These are phyloP conservation scores for Chaenogobius annularis DNA, from an alignment of 2,113 vertebrate genomes.

Conservation along the genomic window DNA sequence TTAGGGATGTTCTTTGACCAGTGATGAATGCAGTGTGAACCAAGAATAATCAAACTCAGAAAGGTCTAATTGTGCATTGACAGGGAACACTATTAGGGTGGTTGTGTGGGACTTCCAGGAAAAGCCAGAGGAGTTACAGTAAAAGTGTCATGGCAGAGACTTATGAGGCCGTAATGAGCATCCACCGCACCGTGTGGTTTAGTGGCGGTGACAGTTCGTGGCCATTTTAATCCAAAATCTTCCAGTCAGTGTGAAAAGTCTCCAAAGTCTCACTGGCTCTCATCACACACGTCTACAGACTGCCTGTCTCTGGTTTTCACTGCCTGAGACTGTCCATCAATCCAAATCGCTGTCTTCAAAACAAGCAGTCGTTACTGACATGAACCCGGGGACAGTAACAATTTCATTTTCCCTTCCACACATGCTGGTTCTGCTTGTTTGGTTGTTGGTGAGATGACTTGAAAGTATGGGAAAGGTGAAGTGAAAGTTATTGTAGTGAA, in stretches of 20 bases:
- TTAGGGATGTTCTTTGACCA: constrained; percentile 1
- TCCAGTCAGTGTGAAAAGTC: constrained; percentile 41
- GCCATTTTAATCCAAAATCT: constrained; percentile 42
- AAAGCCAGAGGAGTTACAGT: constrained; percentile 40
- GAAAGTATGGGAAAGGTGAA: neutral
- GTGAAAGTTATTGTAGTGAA: neutral
- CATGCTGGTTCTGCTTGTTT: neutral
- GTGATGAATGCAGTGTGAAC: constrained; percentile 7
- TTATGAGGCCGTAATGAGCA: constrained; percentile 43
- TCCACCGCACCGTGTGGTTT: constrained; percentile 43
- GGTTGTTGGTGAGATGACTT: neutral
- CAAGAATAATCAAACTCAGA: constrained; percentile 23
- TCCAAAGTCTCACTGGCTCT: constrained; percentile 28
- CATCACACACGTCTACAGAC: constrained; percentile 23
- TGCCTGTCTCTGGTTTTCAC: constrained; percentile 14
- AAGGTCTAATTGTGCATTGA: constrained; percentile 27
- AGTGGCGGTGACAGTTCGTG: constrained; percentile 51
- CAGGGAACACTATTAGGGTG: constrained; percentile 22
- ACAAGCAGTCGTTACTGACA: neutral
- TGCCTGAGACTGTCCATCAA: constrained; percentile 11
- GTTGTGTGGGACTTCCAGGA: constrained; percentile 52
- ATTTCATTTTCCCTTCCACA: neutral
- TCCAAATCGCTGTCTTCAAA: constrained; percentile 5
- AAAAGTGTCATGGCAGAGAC: constrained; percentile 35
- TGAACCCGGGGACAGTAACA: neutral